Percentiles rank a stretch among this genome's conserved stretches.
These are phyloP conservation scores for Notolabrus celidotus DNA, from an alignment of 2,797 vertebrate genomes.

Conservation along the genomic window DNA sequence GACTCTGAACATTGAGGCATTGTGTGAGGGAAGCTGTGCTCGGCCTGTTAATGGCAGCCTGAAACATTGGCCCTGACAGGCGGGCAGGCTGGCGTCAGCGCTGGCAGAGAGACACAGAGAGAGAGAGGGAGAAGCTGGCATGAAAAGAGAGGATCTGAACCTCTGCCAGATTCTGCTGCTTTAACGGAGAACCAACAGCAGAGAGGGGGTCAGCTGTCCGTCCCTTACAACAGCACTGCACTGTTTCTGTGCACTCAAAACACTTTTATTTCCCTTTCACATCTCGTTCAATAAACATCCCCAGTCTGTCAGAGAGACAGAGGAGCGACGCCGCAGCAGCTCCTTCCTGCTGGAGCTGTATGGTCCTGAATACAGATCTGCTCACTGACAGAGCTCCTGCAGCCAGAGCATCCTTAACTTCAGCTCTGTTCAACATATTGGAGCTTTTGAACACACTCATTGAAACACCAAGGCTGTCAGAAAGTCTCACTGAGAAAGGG, in stretches of 20 bases:
- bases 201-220: conserved; percentile 40
- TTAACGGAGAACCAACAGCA: conserved; percentile 57
- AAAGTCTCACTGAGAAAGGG: too few relatives aligned
- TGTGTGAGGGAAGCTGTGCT: conserved; percentile 34
- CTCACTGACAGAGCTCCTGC: background rate
- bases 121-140: conserved; percentile 45
- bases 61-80: conserved; percentile 50
- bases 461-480: too few relatives aligned
- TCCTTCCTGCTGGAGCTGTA: conserved; percentile 29
- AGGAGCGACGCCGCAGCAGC: conserved; percentile 6
- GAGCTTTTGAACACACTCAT: background rate
- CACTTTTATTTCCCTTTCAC: conserved; percentile 39
- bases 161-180: conserved; percentile 49
- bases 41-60: conserved; percentile 44
- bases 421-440: background rate
- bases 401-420: too few relatives aligned
- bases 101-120: conserved; percentile 52
- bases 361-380: conserved; percentile 45
- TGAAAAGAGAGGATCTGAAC: conserved; percentile 46
- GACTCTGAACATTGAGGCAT: conserved; percentile 30
- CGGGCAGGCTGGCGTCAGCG: conserved; percentile 50
- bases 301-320: conserved; percentile 17
- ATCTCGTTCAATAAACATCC: conserved; percentile 34
- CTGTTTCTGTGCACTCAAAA: conserved; percentile 24
- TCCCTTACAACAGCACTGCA: conserved; percentile 41